Conservation (phyloP, 2,797 vertebrate species). For the Halcyon chelicuti region DNA sequence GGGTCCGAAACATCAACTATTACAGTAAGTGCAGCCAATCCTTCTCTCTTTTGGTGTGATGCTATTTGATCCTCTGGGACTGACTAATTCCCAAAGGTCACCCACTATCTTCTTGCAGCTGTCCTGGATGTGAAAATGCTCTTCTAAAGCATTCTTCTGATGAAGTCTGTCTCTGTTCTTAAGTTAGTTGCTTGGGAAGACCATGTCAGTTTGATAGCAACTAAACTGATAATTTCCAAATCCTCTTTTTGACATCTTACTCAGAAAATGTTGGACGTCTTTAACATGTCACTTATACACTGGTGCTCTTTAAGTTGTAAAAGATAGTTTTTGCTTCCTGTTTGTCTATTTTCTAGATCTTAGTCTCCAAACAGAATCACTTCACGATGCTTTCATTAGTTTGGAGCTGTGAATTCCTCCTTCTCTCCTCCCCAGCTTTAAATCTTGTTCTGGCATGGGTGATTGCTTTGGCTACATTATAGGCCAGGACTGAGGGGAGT, state of each 20-base stretch:
- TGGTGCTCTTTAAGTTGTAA: neutral
- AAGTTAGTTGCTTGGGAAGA: neutral
- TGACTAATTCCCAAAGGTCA: neutral
- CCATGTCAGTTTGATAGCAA: neutral
- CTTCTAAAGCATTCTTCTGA: neutral
- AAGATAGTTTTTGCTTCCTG: neutral
- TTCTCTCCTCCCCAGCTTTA: neutral
- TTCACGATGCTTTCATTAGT: neutral
- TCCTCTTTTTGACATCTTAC: neutral
- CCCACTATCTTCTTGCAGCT: neutral
- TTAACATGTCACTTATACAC: neutral
- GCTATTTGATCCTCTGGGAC: neutral
- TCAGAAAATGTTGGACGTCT: neutral
- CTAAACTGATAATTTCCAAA: neutral
- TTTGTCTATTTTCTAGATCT: neutral
- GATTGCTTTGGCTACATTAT: neutral
- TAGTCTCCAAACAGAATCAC: neutral
- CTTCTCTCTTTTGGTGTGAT: neutral
- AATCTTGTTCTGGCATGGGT: neutral
- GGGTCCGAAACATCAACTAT: constrained; percentile 94
- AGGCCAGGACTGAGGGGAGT: neutral
- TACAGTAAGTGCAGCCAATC: constrained; percentile 88
- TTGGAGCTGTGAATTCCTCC: neutral
- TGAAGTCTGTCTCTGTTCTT: neutral
- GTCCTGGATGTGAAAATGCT: neutral